Evolutionary conservation across 2,888 invertebrate genomes (phyloP), one percentile per base, ranked within the genome.

Genomic region (Himalopsyche tibetana): DNA sequence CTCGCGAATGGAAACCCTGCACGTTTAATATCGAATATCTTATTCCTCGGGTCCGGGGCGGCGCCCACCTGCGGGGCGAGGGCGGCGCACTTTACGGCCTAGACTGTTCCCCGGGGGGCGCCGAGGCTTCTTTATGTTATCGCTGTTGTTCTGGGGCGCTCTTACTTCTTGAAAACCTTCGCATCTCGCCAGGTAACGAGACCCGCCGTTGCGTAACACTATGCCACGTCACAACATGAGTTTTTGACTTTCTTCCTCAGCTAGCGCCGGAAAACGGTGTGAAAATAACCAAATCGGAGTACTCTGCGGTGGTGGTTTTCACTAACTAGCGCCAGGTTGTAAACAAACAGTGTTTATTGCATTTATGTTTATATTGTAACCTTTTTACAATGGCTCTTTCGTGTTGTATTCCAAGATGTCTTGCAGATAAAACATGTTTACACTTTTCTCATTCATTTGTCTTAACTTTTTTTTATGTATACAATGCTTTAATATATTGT

Each of bases 61-160:
- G 69, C 45, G 45, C 45, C 45, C 45, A 45, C 45, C 45, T 45
- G 45, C 28, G 74, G 74, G 38, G 36, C 8, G 69, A 36, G 63
- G 83, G 83, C 17, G 19, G 55, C 38, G 79, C 56, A 82, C 86
- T 87, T 86, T 87, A 86, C 84, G 84, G 87, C 83, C 84, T 40
- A 84, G 84, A 87, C 86, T 79, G 84, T 84, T 85, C 85, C 87
- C 87, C 83, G 82, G 85, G 87, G 87, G 86, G 83, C 84, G 81
- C 85, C 84, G 85, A n/a, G 82, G 84, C 84, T 88, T 88, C 88
- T 88, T 88, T 88, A 88, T 86, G 88, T 88, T 88, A 88, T 88
- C 88, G 84, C 88, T 85, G 84, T 88, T 88, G 86, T 88, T 86
- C 81, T 74, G 74, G 36, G 82, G 84, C 80, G 80, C 74, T 85